Percentiles rank a stretch among this genome's conserved stretches.
Evolutionary conservation across 2,797 vertebrate genomes (phyloP).

Genomic region (Paramormyrops hopkinsi): DNA sequence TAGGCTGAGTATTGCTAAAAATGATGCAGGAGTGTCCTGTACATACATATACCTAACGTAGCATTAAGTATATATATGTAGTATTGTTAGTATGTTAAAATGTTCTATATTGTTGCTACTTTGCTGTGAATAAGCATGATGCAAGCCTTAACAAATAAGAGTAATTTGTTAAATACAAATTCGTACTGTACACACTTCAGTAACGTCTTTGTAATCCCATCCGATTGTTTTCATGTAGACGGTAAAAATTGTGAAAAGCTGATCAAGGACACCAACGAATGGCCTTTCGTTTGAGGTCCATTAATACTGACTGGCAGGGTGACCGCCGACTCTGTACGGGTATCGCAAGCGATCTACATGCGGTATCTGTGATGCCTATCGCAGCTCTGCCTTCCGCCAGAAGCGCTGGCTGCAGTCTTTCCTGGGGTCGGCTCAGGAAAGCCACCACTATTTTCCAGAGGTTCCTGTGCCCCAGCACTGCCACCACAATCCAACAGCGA

Average conservation of each 20-base stretch:
- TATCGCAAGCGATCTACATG: conserved; percentile 32
- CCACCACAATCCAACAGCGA: conserved; percentile 36
- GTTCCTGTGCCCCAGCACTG: conserved; percentile 25
- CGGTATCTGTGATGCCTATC: conserved; percentile 35
- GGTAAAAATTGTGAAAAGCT: conserved; percentile 66
- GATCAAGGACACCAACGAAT: conserved; percentile 44
- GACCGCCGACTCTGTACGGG: conserved; percentile 32
- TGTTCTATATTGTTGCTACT: conserved; percentile 51
- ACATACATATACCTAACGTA: conserved; percentile 68
- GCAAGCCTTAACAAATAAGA: conserved; percentile 72
- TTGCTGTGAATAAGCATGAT: conserved; percentile 64
- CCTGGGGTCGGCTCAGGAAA: background rate
- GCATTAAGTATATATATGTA: conserved; percentile 70
- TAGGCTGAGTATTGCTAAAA: conserved; percentile 69
- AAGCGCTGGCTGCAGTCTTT: conserved; percentile 24
- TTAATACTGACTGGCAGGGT: conserved; percentile 28
- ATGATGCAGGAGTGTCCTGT: conserved; percentile 46
- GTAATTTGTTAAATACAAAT: conserved; percentile 77
- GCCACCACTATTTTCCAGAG: background rate
- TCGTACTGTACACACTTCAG: conserved; percentile 68
- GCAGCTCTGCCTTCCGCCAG: conserved; percentile 29
- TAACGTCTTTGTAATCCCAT: conserved; percentile 57
- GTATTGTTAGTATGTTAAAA: conserved; percentile 54
- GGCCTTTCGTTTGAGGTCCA: conserved; percentile 35
- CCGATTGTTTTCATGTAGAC: conserved; percentile 48